Evolutionary conservation across 2,113 vertebrate genomes (phyloP), one percentile per base, ranked within the genome.

Genomic region (Sphaerodactylus townsendi): DNA sequence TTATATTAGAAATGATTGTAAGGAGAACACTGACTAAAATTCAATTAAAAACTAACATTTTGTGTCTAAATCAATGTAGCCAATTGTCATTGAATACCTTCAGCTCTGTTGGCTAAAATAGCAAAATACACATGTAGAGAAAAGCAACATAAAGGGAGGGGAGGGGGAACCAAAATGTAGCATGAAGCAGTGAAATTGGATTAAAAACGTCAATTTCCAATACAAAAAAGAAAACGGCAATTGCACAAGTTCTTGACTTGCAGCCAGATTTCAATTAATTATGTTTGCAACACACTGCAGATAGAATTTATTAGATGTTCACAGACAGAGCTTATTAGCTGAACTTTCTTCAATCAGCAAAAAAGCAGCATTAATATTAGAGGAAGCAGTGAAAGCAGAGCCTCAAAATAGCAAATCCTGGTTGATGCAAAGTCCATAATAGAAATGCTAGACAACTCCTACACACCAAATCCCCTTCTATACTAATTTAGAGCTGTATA

Each of bases 301-400:
- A 82, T 86, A 73, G 87, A 1, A 56, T 73, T 28, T 53, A 41
- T 77, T 75, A 46, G 83, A 84, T 46, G 23, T 30, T 84, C 14
- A 11, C 75, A 48, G 50, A 48, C 39, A 85, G 53, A 65, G 66
- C 76, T 79, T 85, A 85, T 85, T 72, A 72, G 66, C 53, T 48
- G 53, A 78, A 85, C 37, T 78, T 78, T 71, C 19, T 65, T 72
- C 78, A 90, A 79, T 62, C 33, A 66, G 37, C 14, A 50, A 85
- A 82, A n/a, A 87, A 87, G 1, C 48, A 85, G 46, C 10, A 14
- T 19, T 81, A 79, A 89, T 70, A 87, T 89, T 66, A 85, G 41
- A 90, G 70, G 25, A 28, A 78, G 73, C 64, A 83, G 73, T 28
- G 21, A 41, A 48, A 76, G n/a, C n/a, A 48, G 41, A 33, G 11